A percentile compares a stretch with the other conserved stretches of the same genome.
phyloP scores from a whole-genome alignment of 64 coral and sea anemone genomes.

The Montipora cactus region DNA sequence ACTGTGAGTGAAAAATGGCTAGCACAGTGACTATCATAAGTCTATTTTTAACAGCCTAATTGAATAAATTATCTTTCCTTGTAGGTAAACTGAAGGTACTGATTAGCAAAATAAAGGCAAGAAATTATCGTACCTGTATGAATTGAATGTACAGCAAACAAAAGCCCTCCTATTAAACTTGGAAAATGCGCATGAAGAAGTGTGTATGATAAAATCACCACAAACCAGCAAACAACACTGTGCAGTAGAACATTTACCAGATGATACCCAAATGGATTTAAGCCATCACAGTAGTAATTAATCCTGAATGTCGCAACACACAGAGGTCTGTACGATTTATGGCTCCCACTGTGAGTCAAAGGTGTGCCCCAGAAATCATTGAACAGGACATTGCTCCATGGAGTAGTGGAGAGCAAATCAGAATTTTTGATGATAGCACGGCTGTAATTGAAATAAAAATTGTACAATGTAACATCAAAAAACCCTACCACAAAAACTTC shows the following conservation, averaged over 20 bases:
- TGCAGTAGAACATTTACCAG: conserved; percentile 86
- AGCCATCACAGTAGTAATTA: conserved; percentile 71
- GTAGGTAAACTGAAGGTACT: no score
- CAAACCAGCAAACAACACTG: conserved; percentile 70
- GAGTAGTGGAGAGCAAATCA: conserved; percentile 82
- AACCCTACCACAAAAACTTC: no score
- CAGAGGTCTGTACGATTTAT: conserved; percentile 93
- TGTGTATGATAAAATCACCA: conserved; percentile 68
- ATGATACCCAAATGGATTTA: conserved; percentile 94
- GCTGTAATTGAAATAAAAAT: conserved; percentile 50
- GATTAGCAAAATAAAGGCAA: background rate
- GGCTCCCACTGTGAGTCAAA: conserved; percentile 95
- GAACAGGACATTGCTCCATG: conserved; percentile 90
- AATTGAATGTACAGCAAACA: conserved; percentile 96
- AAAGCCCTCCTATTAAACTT: conserved; percentile 61
- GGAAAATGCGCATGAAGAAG: conserved; percentile 71
- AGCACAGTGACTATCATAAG: no score
- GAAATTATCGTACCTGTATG: conserved; percentile 80
- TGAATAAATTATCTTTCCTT: no score
- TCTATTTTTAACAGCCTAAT: no score
- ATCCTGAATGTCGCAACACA: conserved; percentile 95
- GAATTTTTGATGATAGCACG: conserved; percentile 93
- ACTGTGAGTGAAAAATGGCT: no score
- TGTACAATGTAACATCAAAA: background rate
- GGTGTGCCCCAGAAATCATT: conserved; percentile 99